Evolutionary conservation across 2,113 vertebrate genomes (phyloP).

Genomic region (Gallinago paraguaiae): DNA sequence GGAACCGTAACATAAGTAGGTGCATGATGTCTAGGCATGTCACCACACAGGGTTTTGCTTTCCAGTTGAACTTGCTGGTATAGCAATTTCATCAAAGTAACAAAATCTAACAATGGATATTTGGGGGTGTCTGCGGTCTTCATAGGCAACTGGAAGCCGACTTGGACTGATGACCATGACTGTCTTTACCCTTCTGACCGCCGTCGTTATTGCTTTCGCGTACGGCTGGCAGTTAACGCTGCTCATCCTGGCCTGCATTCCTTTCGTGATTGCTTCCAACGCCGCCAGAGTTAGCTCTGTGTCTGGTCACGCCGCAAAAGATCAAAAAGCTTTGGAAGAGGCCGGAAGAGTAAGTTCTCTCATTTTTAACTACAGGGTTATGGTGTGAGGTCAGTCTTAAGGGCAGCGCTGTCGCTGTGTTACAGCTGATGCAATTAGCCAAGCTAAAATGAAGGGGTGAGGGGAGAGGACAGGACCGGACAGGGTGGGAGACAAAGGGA

Average conservation of each 20-base stretch:
- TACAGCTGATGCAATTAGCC: neutral
- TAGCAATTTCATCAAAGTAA: neutral
- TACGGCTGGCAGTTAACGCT: slow-evolving; percentile 77
- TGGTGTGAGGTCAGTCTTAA: neutral
- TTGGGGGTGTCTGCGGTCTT: slow-evolving; percentile 15
- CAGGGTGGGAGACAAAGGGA: neutral
- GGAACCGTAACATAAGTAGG: neutral
- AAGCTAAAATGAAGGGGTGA: neutral
- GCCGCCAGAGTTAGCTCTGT: slow-evolving; percentile 64
- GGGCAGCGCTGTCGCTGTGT: neutral
- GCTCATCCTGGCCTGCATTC: slow-evolving; percentile 75
- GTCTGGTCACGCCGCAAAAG: slow-evolving; percentile 74
- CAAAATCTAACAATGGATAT: neutral
- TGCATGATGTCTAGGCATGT: accelerated
- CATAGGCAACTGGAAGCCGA: slow-evolving; percentile 70
- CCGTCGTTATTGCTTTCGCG: slow-evolving; percentile 73
- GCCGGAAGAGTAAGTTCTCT: slow-evolving; percentile 74
- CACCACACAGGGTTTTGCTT: accelerated
- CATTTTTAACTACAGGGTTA: neutral
- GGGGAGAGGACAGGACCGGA: neutral
- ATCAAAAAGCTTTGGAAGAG: slow-evolving; percentile 77
- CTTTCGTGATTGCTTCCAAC: slow-evolving; percentile 71
- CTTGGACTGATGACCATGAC: slow-evolving; percentile 65
- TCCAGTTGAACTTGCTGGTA: neutral
- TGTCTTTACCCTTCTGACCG: slow-evolving; percentile 45